Conservation (phyloP, 2,797 vertebrate genomes). For the Brachyalestes nurse region DNA sequence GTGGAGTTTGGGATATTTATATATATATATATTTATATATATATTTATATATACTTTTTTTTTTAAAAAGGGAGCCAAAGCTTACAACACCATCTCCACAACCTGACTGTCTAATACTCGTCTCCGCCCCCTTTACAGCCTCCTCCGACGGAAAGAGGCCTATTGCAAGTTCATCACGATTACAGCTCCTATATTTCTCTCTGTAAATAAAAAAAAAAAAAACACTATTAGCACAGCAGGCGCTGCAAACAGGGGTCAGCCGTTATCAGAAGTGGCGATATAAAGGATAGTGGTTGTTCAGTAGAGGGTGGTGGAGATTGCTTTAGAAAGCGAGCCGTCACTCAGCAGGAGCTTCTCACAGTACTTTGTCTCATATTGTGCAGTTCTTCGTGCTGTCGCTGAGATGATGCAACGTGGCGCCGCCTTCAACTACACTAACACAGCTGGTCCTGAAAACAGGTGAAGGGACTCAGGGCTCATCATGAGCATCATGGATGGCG, state of each 20-base stretch:
- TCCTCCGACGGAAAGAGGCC: slow-evolving; percentile 51
- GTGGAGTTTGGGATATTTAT: slow-evolving; percentile 80
- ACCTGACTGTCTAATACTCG: slow-evolving; percentile 71
- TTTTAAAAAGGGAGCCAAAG: slow-evolving; percentile 70
- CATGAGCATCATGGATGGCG: neutral
- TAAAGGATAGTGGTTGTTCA: slow-evolving; percentile 14
- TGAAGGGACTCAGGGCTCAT: neutral
- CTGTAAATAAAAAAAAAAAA: neutral
- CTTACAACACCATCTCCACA: slow-evolving; percentile 59
- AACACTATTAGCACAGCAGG: slow-evolving; percentile 11
- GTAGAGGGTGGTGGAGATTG: neutral
- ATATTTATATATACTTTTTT: neutral
- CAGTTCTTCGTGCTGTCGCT: slow-evolving; percentile 20
- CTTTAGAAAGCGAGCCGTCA: slow-evolving; percentile 2
- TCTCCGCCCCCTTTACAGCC: slow-evolving; percentile 49
- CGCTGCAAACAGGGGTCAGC: slow-evolving; percentile 54
- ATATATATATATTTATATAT: too few relatives aligned
- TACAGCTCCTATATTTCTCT: too few relatives aligned
- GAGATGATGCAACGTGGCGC: slow-evolving; percentile 30
- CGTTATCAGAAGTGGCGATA: neutral
- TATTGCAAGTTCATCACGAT: slow-evolving; percentile 65
- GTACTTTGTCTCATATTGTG: slow-evolving; percentile 43
- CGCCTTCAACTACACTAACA: neutral
- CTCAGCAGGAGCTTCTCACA: slow-evolving; percentile 43
- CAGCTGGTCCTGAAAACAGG: neutral